These are phyloP conservation scores for Podarcis lilfordi DNA, from an alignment of 2,797 vertebrate species.

Conservation along the genomic window DNA sequence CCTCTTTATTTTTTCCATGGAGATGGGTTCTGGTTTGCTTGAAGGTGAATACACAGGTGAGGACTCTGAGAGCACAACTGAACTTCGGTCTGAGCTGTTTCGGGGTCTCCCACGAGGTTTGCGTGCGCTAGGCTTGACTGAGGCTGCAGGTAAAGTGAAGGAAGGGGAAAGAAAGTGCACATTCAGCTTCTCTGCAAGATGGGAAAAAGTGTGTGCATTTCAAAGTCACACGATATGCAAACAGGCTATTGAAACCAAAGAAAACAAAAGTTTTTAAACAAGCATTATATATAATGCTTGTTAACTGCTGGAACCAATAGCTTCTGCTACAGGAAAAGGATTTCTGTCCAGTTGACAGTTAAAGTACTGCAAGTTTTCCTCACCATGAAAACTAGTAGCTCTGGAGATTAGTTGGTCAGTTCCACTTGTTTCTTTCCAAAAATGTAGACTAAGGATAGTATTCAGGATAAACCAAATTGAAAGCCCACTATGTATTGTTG, in stretches of 20 bases:
- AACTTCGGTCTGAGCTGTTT: slow-evolving; percentile 84
- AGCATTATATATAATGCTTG: not conserved
- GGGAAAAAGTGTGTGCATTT: not conserved
- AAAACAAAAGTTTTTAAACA: not conserved
- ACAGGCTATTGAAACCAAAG: not conserved
- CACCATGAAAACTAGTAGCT: not conserved
- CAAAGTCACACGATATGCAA: not conserved
- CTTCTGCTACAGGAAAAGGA: not conserved
- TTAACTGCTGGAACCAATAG: not conserved
- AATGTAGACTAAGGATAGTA: not conserved
- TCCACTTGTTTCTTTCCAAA: not conserved
- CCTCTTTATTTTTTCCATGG: slow-evolving; percentile 89
- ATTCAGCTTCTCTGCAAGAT: slow-evolving; percentile 46
- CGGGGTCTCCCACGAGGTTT: slow-evolving; percentile 96
- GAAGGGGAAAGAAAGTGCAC: slow-evolving; percentile 58
- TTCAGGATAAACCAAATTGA: not conserved
- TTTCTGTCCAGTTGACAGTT: not conserved
- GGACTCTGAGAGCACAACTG: slow-evolving; percentile 79
- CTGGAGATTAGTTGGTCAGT: not conserved
- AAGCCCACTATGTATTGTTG: no score
- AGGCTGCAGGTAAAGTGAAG: slow-evolving; percentile 67
- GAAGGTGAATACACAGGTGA: slow-evolving; percentile 80
- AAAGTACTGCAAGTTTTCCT: not conserved
- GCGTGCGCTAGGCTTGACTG: slow-evolving; percentile 85
- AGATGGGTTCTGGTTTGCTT: slow-evolving; percentile 84